These are phyloP conservation scores for Apostichopus japonicus DNA, from an alignment of 35 echinoderm and acorn worm species.

Conservation along the genomic window DNA sequence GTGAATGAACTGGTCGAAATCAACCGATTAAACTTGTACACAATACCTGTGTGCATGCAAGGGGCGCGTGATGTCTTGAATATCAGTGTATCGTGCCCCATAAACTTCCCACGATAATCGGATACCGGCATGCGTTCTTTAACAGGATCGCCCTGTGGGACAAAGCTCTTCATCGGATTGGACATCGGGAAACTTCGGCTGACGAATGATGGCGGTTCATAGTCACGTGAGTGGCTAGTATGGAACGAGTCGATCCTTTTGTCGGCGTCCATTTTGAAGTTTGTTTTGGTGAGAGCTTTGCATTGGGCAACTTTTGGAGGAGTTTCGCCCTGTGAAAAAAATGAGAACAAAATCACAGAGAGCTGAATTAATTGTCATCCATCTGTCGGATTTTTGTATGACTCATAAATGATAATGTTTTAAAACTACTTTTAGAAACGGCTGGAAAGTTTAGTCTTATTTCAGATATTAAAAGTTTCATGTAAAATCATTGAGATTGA, in stretches of 20 bases:
- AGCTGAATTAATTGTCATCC: too few species aligned
- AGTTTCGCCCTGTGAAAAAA: constrained; percentile 43
- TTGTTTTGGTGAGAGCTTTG: constrained; percentile 83
- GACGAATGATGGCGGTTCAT: constrained; percentile 54
- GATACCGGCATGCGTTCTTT: constrained; percentile 89
- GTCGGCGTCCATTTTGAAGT: constrained; percentile 94
- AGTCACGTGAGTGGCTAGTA: constrained; percentile 83
- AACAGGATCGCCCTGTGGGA: constrained; percentile 88
- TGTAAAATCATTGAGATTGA: too few species aligned
- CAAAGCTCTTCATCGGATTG: constrained; percentile 90
- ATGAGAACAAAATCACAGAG: neutral
- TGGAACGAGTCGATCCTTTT: constrained; percentile 87
- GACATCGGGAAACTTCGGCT: constrained; percentile 76
- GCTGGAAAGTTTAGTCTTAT: neutral
- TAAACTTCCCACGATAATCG: constrained; percentile 82
- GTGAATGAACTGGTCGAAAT: too few species aligned
- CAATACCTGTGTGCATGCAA: constrained; percentile 90
- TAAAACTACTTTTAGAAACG: too few species aligned
- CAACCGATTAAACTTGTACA: too few species aligned
- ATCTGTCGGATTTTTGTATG: too few species aligned
- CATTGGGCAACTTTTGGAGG: constrained; percentile 79
- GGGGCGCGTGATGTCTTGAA: constrained; percentile 73
- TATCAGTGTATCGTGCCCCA: constrained; percentile 78
- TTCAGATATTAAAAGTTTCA: too few species aligned
- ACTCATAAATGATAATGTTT: neutral